These are phyloP conservation scores for Macrotis lagotis DNA, from an alignment of 2,113 vertebrate species.

Conservation along the genomic window DNA sequence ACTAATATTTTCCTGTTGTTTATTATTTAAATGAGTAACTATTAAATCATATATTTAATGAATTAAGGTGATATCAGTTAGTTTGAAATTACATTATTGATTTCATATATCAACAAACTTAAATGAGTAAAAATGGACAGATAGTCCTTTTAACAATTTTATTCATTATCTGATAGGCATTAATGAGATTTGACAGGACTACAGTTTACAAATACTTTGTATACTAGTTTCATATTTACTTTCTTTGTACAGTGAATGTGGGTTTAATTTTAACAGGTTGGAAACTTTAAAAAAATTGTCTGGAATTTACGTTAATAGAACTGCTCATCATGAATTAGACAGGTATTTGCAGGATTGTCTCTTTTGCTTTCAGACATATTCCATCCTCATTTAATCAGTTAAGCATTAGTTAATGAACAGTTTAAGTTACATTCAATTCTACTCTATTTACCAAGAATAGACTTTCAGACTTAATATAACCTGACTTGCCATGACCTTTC, in stretches of 20 bases:
- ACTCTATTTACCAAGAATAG: background rate
- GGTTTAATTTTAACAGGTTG: slow-evolving; percentile 45
- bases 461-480: slow-evolving; percentile 51
- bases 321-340: slow-evolving; percentile 28
- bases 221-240: background rate
- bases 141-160: background rate
- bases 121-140: background rate
- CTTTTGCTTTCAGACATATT: slow-evolving; percentile 21
- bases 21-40: background rate
- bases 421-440: background rate
- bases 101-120: background rate
- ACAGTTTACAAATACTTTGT: slow-evolving; percentile 8
- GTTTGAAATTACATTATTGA: slow-evolving; percentile 3
- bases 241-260: slow-evolving; percentile 23
- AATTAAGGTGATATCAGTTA: slow-evolving; percentile 4
- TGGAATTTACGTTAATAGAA: slow-evolving; percentile 10
- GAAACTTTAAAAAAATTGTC: background rate
- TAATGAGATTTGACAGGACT: background rate
- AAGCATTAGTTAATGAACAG: background rate
- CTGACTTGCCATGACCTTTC: slow-evolving; percentile 17
- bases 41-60: slow-evolving; percentile 23
- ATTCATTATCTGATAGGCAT: background rate
- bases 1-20: background rate
- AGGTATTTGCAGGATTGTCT: background rate
- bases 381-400: slow-evolving; percentile 28